phyloP scores from a whole-genome alignment of 2,113 vertebrate genomes.

The Xiphophorus hellerii region DNA sequence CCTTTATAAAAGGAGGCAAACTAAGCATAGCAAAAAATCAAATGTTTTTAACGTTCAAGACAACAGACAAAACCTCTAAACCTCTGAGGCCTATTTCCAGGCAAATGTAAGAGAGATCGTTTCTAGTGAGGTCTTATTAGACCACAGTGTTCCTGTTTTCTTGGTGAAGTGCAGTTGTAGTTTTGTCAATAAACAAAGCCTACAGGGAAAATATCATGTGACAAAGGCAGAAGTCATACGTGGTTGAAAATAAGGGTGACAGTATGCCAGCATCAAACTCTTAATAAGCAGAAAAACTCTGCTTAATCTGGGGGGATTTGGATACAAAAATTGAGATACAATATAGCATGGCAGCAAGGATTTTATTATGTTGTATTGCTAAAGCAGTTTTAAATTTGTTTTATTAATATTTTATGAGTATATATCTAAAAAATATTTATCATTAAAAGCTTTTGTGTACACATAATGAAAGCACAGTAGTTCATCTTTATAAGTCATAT shows the following conservation, averaged over 20 bases:
- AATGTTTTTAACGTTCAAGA: slow-evolving; percentile 23
- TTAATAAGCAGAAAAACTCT: slow-evolving; percentile 14
- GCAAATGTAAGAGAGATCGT: slow-evolving; percentile 16
- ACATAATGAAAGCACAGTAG: no score
- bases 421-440: not conserved
- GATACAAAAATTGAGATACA: not conserved
- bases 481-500: no score
- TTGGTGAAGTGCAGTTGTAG: slow-evolving; percentile 22
- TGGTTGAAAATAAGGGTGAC: slow-evolving; percentile 48
- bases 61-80: slow-evolving; percentile 10
- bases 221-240: slow-evolving; percentile 25
- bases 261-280: slow-evolving; percentile 36
- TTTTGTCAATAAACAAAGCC: slow-evolving; percentile 68
- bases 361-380: not conserved
- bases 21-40: slow-evolving; percentile 45
- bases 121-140: slow-evolving; percentile 39
- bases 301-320: not conserved
- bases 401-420: slow-evolving; percentile 6
- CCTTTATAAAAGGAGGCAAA: slow-evolving; percentile 30
- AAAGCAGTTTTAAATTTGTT: not conserved
- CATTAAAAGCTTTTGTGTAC: no score
- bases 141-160: slow-evolving; percentile 22
- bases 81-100: not conserved
- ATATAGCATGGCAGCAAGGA: not conserved
- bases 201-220: slow-evolving; percentile 71